Percentiles rank a stretch among this genome's conserved stretches.
Evolutionary conservation across 2,113 vertebrate species (phyloP).

Genomic region (Fregetta grallaria): DNA sequence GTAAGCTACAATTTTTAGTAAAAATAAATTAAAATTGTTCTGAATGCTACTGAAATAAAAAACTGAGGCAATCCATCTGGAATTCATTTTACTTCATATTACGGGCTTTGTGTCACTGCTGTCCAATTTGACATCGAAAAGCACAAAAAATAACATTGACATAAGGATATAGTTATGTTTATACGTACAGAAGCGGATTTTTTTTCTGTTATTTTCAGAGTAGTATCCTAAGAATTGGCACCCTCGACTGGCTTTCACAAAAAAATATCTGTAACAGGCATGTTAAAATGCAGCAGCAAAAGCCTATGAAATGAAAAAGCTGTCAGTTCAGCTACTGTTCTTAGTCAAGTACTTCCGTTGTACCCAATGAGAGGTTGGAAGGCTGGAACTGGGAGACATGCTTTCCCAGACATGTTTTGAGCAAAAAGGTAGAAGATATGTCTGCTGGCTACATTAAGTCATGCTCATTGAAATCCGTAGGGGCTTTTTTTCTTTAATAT

Average conservation of each 20-base stretch:
- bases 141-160: conserved; percentile 65
- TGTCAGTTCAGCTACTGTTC: conserved; percentile 14
- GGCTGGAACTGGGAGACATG: neutral
- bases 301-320: neutral
- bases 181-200: neutral
- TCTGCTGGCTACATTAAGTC: neutral
- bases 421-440: neutral
- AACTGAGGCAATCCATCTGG: conserved; percentile 62
- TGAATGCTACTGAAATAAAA: conserved; percentile 47
- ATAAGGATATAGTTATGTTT: conserved; percentile 68
- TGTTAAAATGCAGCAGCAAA: neutral
- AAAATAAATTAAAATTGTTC: conserved; percentile 69
- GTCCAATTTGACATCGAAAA: conserved; percentile 67
- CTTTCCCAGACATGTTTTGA: neutral
- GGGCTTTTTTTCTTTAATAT: neutral
- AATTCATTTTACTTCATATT: conserved; percentile 64
- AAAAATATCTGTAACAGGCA: neutral
- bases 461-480: neutral
- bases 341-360: neutral
- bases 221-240: conserved; percentile 48
- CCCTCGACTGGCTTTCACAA: conserved; percentile 9
- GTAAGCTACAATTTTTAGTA: conserved; percentile 56
- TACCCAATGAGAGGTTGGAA: neutral
- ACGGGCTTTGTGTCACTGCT: conserved; percentile 47
- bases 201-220: conserved; percentile 34